Conservation (phyloP, 2,113 vertebrate genomes). For the Ceratotherium simum region DNA sequence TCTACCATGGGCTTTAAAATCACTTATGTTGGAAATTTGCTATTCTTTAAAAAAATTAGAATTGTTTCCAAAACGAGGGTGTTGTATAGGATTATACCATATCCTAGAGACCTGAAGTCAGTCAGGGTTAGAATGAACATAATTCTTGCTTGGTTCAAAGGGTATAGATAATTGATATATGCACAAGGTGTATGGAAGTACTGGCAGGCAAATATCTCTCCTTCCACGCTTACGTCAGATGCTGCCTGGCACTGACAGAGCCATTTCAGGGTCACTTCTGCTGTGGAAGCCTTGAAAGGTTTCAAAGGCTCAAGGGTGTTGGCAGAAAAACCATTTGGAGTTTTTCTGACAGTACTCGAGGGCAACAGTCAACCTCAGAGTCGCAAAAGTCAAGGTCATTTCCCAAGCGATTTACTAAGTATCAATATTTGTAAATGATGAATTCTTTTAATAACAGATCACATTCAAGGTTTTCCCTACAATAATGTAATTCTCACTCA, state of each 20-base stretch:
- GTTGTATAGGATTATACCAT: not conserved
- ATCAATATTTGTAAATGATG: not conserved
- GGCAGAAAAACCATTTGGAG: not conserved
- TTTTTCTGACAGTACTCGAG: not conserved
- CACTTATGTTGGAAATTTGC: not conserved
- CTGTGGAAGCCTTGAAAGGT: not conserved
- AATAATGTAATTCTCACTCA: not conserved
- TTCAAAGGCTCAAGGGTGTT: not conserved
- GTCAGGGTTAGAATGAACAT: not conserved
- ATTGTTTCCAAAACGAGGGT: not conserved
- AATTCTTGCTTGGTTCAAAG: not conserved
- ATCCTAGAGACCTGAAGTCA: not conserved
- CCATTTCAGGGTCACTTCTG: not conserved
- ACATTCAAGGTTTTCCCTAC: not conserved
- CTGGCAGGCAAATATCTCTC: not conserved
- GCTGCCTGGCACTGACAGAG: not conserved
- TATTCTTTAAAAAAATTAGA: not conserved
- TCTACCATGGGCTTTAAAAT: constrained; percentile 6
- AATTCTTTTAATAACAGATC: not conserved
- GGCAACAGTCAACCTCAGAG: not conserved
- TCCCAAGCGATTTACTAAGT: not conserved
- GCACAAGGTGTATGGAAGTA: not conserved
- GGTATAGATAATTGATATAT: not conserved
- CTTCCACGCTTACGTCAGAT: not conserved
- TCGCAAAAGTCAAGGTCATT: not conserved